Evolutionary conservation across 2,113 vertebrate species (phyloP).

Genomic region (Acinonyx jubatus): DNA sequence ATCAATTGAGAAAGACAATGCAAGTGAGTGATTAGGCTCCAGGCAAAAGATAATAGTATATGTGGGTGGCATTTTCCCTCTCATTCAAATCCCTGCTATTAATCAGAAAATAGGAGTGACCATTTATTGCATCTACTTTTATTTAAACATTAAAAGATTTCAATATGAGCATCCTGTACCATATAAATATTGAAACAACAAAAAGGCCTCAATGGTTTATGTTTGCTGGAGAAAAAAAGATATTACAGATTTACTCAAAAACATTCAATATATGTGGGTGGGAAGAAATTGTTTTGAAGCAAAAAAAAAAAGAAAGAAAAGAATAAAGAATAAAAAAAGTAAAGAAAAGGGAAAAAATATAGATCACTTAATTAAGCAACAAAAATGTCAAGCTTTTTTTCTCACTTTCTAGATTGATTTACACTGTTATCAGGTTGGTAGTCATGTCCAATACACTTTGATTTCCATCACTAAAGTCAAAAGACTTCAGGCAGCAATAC

Average conservation of each 20-base stretch:
- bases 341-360: neutral
- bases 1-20: constrained; percentile 75
- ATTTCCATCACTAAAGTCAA: neutral
- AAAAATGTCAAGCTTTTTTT: neutral
- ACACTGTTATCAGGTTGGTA: neutral
- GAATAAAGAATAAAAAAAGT: neutral
- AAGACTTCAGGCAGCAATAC: neutral
- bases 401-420: neutral
- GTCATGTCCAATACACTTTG: neutral
- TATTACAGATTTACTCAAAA: neutral
- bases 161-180: neutral
- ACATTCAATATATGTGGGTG: neutral
- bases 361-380: neutral
- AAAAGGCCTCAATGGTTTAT: neutral
- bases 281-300: neutral
- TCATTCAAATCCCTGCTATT: neutral
- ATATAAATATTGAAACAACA: constrained; percentile 50
- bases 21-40: constrained; percentile 28
- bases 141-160: constrained; percentile 53
- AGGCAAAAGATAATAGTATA: neutral
- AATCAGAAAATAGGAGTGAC: constrained; percentile 43
- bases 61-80: neutral
- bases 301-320: constrained; percentile 42
- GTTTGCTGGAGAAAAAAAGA: neutral
- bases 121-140: neutral